A percentile compares a stretch with the other conserved stretches of the same genome.
Evolutionary conservation across 1,140 invertebrate genomes (phyloP).

Genomic region (Campoletis sonorensis): DNA sequence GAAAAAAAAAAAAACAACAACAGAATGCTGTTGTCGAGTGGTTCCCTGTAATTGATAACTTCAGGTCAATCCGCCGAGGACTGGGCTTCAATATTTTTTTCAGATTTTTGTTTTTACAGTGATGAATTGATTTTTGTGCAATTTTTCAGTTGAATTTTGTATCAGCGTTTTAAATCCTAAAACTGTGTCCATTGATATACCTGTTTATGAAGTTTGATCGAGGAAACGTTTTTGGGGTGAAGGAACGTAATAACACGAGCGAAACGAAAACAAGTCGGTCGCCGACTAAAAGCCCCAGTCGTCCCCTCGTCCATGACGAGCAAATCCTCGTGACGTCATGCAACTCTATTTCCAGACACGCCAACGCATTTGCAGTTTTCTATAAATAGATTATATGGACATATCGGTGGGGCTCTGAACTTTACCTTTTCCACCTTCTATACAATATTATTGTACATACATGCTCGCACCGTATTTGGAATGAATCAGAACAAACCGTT

Average conservation of each 20-base stretch:
- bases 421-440: not conserved
- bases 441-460: not conserved
- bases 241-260: not conserved
- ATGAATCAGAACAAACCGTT: constrained; percentile 26
- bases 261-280: not conserved
- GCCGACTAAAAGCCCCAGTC: not conserved
- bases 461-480: not conserved
- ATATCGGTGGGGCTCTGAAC: not conserved
- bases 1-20: no score
- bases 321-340: constrained; percentile 61
- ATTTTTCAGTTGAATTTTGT: no score
- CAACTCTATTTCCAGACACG: constrained; percentile 66
- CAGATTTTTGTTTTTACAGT: no score
- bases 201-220: no score
- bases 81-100: no score
- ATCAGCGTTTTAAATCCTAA: no score
- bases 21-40: no score
- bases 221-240: not conserved
- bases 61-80: no score
- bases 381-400: constrained; percentile 29
- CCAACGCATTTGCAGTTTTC: constrained; percentile 44
- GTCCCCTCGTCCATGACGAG: not conserved
- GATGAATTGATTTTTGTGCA: no score
- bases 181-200: no score
- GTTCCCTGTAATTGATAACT: no score